Evolutionary conservation across 2,888 invertebrate genomes (phyloP).

Genomic region (Cyclophora albipunctata): DNA sequence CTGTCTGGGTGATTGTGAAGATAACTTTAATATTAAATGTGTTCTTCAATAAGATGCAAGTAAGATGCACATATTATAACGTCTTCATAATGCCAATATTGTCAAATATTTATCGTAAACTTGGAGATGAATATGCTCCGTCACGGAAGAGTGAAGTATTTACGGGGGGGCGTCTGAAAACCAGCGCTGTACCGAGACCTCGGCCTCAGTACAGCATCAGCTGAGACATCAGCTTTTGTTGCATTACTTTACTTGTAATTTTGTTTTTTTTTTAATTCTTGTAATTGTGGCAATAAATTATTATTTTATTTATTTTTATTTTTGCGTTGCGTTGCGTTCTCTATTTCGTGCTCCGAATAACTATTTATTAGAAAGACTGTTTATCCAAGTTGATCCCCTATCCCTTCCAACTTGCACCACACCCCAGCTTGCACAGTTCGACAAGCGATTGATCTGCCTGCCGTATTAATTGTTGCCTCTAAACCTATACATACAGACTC

Average conservation of each 20-base stretch:
- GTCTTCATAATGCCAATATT: too few relatives aligned
- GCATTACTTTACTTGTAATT: neutral
- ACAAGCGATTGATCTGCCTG: conserved; percentile 71
- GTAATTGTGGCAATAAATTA: neutral
- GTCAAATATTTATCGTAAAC: too few relatives aligned
- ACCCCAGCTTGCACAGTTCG: conserved; percentile 52
- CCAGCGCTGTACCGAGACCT: too few relatives aligned
- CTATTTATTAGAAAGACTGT: too few relatives aligned
- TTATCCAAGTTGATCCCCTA: too few relatives aligned
- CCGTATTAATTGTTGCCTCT: conserved; percentile 68
- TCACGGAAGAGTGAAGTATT: conserved; percentile 3
- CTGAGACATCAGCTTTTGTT: neutral
- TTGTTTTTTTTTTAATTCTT: neutral
- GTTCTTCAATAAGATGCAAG: too few relatives aligned
- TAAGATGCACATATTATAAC: too few relatives aligned
- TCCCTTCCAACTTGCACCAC: conserved; percentile 20
- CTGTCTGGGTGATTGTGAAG: too few relatives aligned
- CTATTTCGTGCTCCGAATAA: neutral
- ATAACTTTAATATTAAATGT: too few relatives aligned
- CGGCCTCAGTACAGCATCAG: too few relatives aligned
- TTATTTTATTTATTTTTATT: neutral
- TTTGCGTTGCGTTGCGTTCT: neutral
- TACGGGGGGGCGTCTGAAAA: neutral
- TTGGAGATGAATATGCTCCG: too few relatives aligned
- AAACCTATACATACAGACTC: conserved; percentile 32